phyloP scores from a whole-genome alignment of 2,113 vertebrate genomes.

The Bolborhynchus lineola region DNA sequence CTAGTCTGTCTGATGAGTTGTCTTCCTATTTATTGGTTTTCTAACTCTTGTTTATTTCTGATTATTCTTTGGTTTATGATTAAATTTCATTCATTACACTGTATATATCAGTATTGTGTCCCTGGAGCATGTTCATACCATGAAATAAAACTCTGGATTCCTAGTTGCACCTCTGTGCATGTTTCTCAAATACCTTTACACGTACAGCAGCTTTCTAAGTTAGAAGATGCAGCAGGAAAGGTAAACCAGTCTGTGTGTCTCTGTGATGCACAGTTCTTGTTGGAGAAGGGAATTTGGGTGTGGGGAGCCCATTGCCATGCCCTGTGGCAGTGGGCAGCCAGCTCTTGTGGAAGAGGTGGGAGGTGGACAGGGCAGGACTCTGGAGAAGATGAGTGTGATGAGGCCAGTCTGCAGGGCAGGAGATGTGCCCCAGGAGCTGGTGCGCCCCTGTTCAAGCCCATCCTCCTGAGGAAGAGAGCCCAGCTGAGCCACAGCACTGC shows the following conservation, averaged over 20 bases:
- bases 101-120: conserved; percentile 65
- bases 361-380: not conserved
- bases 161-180: not conserved
- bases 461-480: not conserved
- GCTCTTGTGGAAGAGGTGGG: not conserved
- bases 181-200: not conserved
- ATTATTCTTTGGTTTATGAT: conserved; percentile 37
- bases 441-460: not conserved
- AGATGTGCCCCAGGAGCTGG: not conserved
- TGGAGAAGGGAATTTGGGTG: fast-evolving
- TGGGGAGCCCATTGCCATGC: not conserved
- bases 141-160: conserved; percentile 71
- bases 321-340: not conserved
- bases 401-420: fast-evolving
- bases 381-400: fast-evolving
- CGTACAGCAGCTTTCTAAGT: fast-evolving
- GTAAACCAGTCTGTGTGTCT: fast-evolving
- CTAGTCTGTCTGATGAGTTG: not conserved
- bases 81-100: conserved; percentile 51
- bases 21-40: conserved; percentile 45
- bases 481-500: not conserved
- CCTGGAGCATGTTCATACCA: conserved; percentile 67
- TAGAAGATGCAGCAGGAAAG: not conserved
- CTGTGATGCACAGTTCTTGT: not conserved
- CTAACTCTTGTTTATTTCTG: conserved; percentile 32